phyloP scores from a whole-genome alignment of 2,888 invertebrate genomes.

The Cheilosia soror region DNA sequence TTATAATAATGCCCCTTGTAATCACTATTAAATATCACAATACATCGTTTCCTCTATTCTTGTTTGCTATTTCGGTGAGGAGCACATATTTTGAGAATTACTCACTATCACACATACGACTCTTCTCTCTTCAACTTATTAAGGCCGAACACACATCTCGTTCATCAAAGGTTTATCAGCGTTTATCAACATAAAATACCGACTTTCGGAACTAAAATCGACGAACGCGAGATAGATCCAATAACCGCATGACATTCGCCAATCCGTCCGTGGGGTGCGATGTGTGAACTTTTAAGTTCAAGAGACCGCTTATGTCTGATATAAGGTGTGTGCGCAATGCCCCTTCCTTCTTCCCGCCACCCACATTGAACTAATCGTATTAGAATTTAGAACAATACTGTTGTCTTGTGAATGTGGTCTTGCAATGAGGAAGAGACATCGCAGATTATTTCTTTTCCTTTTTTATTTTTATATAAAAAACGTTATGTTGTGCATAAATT shows the following conservation, averaged over 20 bases:
- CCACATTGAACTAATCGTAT: conserved; percentile 62
- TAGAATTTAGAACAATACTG: conserved; percentile 54
- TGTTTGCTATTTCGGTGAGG: no score
- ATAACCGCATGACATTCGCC: conserved; percentile 50
- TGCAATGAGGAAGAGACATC: conserved; percentile 65
- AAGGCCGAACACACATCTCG: conserved; percentile 16
- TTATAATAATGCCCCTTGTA: neutral
- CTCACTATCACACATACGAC: neutral
- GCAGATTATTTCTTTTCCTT: neutral
- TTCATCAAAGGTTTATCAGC: conserved; percentile 22
- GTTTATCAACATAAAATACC: neutral
- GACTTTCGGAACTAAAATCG: conserved; percentile 11
- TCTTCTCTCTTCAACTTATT: no score
- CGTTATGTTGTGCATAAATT: conserved; percentile 54
- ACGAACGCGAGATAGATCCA: conserved; percentile 23
- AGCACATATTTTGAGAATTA: neutral
- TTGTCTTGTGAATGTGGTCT: conserved; percentile 11
- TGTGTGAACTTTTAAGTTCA: conserved; percentile 72
- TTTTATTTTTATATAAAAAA: conserved; percentile 24
- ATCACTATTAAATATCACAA: conserved; percentile 8
- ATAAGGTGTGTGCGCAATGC: conserved; percentile 58
- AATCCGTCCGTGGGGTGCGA: conserved; percentile 7
- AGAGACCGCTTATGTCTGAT: conserved; percentile 56
- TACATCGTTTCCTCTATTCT: neutral
- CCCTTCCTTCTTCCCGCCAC: conserved; percentile 28